Evolutionary conservation across 2,797 vertebrate genomes (phyloP).

Genomic region (Bovichtus variegatus): DNA sequence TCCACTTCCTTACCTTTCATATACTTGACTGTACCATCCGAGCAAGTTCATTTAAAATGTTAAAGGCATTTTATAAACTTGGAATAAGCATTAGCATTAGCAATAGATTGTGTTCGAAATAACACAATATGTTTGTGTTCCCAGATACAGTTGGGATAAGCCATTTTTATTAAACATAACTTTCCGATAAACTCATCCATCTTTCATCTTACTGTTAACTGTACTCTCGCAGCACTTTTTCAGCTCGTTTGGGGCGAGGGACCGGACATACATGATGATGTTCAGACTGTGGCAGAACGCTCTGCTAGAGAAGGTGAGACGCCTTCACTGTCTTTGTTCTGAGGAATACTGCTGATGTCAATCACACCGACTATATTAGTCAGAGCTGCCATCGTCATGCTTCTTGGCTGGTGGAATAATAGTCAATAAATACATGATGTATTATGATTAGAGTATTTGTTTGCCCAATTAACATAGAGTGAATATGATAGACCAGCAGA

Average conservation of each 20-base stretch:
- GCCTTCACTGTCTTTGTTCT: neutral
- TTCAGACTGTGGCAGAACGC: slow-evolving; percentile 95
- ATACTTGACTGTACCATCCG: neutral
- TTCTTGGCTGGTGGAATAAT: too few species aligned
- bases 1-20: neutral
- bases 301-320: slow-evolving; percentile 90
- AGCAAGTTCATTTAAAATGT: too few species aligned
- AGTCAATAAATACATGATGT: too few species aligned
- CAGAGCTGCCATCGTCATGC: neutral
- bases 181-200: neutral
- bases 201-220: neutral
- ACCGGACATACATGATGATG: slow-evolving; percentile 97
- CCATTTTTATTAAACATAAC: neutral
- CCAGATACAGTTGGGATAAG: neutral
- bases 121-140: neutral
- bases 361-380: neutral
- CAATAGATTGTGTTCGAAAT: neutral
- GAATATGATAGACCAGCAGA: too few species aligned
- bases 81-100: too few species aligned
- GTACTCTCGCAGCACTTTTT: slow-evolving; percentile 89
- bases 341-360: too few species aligned
- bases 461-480: too few species aligned
- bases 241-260: slow-evolving; percentile 92
- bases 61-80: neutral
- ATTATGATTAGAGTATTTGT: too few species aligned